Conservation (phyloP, 2,113 vertebrate genomes). For the Lipophrys pholis region DNA sequence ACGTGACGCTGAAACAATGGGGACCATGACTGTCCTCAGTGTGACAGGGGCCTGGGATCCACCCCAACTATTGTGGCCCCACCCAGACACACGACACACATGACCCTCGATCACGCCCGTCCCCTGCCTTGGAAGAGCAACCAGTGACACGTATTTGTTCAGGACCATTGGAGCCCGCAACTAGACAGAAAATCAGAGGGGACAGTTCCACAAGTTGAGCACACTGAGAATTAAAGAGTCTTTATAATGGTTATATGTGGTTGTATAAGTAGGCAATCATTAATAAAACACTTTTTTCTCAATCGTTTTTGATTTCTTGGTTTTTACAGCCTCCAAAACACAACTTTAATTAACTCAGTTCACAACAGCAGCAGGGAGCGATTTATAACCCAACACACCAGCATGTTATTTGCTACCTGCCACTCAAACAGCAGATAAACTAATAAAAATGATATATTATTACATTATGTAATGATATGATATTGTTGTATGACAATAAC, state of each 20-base stretch:
- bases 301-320: too few relatives aligned
- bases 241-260: too few relatives aligned
- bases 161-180: slow-evolving; percentile 77
- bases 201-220: neutral
- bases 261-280: too few relatives aligned
- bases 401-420: neutral
- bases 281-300: too few relatives aligned
- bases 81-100: slow-evolving; percentile 84
- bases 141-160: slow-evolving; percentile 79
- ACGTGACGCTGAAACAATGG: slow-evolving; percentile 73
- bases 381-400: neutral
- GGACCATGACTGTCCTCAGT: slow-evolving; percentile 77
- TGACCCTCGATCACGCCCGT: slow-evolving; percentile 71
- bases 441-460: neutral
- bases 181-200: slow-evolving; percentile 59
- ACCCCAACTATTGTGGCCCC: slow-evolving; percentile 76
- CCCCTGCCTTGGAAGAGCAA: slow-evolving; percentile 79
- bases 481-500: neutral
- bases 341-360: neutral
- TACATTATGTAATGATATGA: neutral
- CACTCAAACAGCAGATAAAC: neutral
- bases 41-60: slow-evolving; percentile 65
- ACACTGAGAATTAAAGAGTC: too few relatives aligned
- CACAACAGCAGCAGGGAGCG: neutral
- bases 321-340: neutral